These are phyloP conservation scores for Calypte anna DNA, from an alignment of 2,113 vertebrate species.

Conservation along the genomic window DNA sequence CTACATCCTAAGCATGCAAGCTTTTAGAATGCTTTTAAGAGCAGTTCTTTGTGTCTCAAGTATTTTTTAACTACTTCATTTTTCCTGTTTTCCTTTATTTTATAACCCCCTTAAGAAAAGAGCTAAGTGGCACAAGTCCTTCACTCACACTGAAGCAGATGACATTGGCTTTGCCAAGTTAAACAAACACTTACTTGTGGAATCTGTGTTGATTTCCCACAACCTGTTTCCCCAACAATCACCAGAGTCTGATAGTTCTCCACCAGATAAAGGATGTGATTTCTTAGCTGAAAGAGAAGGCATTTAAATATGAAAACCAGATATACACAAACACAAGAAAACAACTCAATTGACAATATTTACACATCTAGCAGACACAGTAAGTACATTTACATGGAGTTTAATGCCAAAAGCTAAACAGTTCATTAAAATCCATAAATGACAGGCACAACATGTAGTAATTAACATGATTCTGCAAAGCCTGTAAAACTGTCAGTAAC, in stretches of 20 bases:
- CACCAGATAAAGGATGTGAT: conserved; percentile 95
- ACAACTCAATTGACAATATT: not conserved
- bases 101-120: not conserved
- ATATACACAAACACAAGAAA: not conserved
- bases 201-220: conserved; percentile 96
- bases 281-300: conserved; percentile 88
- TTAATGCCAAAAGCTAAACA: not conserved
- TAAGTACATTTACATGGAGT: not conserved
- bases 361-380: not conserved
- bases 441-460: rapidly evolving
- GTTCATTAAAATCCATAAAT: not conserved
- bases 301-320: not conserved
- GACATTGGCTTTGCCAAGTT: not conserved
- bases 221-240: conserved; percentile 96
- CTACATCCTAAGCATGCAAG: not conserved
- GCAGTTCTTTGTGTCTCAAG: not conserved
- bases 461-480: not conserved
- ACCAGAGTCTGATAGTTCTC: conserved; percentile 96
- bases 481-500: not conserved
- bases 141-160: not conserved
- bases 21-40: not conserved
- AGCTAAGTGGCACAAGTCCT: not conserved
- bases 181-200: conserved; percentile 85
- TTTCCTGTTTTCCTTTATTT: not conserved
- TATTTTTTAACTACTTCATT: not conserved